Percentiles rank a stretch among this genome's conserved stretches.
Evolutionary conservation across 2,888 invertebrate species (phyloP).

Genomic region (Heliconius sara): DNA sequence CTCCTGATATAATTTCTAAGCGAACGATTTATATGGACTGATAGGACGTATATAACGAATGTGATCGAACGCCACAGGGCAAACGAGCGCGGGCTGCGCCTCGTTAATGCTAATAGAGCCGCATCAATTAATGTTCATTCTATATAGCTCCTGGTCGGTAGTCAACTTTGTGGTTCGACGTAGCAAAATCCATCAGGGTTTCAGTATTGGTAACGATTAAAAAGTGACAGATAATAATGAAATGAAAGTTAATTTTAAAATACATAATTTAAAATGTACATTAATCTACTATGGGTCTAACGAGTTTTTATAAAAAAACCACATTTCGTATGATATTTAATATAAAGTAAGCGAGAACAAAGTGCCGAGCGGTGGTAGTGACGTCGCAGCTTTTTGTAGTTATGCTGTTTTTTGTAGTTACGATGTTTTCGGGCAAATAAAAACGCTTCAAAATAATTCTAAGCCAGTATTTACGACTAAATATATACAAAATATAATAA

Average conservation of each 20-base stretch:
- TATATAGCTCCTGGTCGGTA: constrained; percentile 53
- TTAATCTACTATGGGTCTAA: neutral
- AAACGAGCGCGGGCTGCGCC: constrained; percentile 68
- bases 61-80: constrained; percentile 58
- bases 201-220: neutral
- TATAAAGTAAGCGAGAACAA: neutral
- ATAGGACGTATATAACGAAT: constrained; percentile 48
- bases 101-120: constrained; percentile 74
- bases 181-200: neutral
- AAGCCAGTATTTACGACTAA: neutral
- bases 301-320: neutral
- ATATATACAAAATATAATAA: neutral
- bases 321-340: neutral
- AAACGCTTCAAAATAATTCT: neutral
- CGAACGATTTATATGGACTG: constrained; percentile 47
- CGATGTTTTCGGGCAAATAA: neutral
- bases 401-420: neutral
- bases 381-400: neutral
- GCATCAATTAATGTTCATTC: constrained; percentile 74
- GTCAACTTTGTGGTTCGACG: constrained; percentile 29
- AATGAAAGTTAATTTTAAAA: neutral
- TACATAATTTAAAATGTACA: neutral
- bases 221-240: neutral
- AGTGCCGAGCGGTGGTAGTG: neutral
- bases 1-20: constrained; percentile 51